A percentile compares a stretch with the other conserved stretches of the same genome.
Conservation (phyloP, 2,888 invertebrate species). For the Periphyllus acericola region DNA sequence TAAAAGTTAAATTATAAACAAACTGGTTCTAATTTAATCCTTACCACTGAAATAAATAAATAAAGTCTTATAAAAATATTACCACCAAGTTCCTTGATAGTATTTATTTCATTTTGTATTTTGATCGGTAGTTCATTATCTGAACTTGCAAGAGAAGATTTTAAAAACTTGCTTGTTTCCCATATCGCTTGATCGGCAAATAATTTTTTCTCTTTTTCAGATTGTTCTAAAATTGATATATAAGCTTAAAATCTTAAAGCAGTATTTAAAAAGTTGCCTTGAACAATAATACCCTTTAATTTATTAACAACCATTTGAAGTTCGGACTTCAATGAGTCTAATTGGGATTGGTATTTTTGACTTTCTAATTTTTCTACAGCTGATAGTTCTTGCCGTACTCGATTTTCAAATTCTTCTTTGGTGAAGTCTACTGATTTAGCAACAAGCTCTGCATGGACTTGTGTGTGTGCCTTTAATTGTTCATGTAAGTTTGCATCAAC, state of each 20-base stretch:
- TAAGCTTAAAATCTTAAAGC: not conserved
- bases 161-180: conserved; percentile 86
- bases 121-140: conserved; percentile 69
- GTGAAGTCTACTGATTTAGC: conserved; percentile 43
- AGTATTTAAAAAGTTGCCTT: not conserved
- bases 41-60: not conserved
- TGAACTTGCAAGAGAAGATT: conserved; percentile 33
- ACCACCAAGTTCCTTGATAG: conserved; percentile 81
- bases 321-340: conserved; percentile 41
- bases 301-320: conserved; percentile 49
- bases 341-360: conserved; percentile 42
- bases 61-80: not conserved
- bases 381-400: conserved; percentile 47
- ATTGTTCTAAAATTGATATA: conserved; percentile 71
- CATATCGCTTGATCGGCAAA: conserved; percentile 88
- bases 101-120: conserved; percentile 76
- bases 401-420: conserved; percentile 58
- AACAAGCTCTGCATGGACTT: conserved; percentile 47
- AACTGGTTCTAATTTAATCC: not conserved
- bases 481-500: conserved; percentile 24
- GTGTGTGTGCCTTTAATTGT: conserved; percentile 38
- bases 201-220: conserved; percentile 78
- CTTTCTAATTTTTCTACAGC: conserved; percentile 44
- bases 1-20: not conserved
- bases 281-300: conserved; percentile 26